Evolutionary conservation across 2,797 vertebrate genomes (phyloP), one percentile per base, ranked within the genome.

Genomic region (Geotrypetes seraphini): DNA sequence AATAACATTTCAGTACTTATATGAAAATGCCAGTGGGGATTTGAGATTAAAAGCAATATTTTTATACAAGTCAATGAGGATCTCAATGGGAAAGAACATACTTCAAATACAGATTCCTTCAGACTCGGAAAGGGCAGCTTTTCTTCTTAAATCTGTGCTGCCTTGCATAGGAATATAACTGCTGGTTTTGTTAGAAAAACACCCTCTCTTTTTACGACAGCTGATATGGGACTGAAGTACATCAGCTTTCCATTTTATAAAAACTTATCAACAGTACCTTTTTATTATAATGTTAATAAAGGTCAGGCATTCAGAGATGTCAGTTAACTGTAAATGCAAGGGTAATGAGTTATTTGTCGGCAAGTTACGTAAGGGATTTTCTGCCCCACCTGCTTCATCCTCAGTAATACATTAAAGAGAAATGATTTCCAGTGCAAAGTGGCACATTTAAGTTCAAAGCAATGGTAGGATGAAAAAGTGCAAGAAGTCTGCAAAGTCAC

Each of bases 41-140:
- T 81, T 81, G 69, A 75, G 73, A 83, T 81, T 79, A 81, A 81
- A 81, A 79, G 69, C 43, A 14, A 73, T 78, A 70, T 78, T 85
- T 83, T 84, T 72, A 69, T 74, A 71, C 57, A 63, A 81, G 73
- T 77, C 73, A 71, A 73, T 84, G 79, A 77, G 77, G 70, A 77
- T 75, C 79, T 79, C 72, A 63, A 69, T 60, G 75, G 73, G 63
- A 75, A 73, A 71, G 65, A 72, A 61, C 53, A 57, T 36, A 70
- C 53, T 73, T 80, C 60, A 73, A 57, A 78, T 70, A 74, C 55
- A 57, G 78, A 74, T 79, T 73, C 57, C 47, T 63, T 41, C 35
- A 54, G 56, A 58, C 35, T 52, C 7, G 0, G 50, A 51, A 47
- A 37, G 73, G 65, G 58, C 52, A 50, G 57, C 51, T 65, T 60